Percentiles rank a stretch among this genome's conserved stretches.
phyloP scores from a whole-genome alignment of 2,888 invertebrate species.

The Drosophila atripex region DNA sequence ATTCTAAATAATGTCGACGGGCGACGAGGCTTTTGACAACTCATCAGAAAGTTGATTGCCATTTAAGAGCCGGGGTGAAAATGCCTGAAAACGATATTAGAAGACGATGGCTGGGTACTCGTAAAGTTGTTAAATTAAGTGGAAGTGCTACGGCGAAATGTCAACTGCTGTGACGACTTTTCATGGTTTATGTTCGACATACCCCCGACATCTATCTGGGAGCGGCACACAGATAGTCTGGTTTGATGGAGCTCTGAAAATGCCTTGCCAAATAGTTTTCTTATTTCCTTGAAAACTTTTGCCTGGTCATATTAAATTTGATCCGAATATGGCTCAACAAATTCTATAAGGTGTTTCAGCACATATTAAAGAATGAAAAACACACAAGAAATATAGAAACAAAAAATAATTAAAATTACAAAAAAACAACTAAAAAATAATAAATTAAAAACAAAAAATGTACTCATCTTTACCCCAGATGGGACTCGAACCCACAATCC shows the following conservation, averaged over 20 bases:
- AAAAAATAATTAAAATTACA: neutral
- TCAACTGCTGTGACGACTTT: conserved; percentile 42
- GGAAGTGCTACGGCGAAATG: conserved; percentile 52
- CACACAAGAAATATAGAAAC: neutral
- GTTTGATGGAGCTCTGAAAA: conserved; percentile 9
- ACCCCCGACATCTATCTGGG: conserved; percentile 17
- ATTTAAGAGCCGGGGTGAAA: conserved; percentile 61
- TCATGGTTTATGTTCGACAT: conserved; percentile 28
- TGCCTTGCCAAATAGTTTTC: conserved; percentile 1
- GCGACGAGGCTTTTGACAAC: conserved; percentile 66
- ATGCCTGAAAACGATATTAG: conserved; percentile 65
- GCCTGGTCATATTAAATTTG: neutral
- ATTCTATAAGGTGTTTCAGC: neutral
- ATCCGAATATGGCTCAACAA: neutral
- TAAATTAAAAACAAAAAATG: conserved; percentile 4
- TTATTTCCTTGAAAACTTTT: neutral
- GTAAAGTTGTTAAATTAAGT: conserved; percentile 54
- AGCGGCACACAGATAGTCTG: conserved; percentile 27
- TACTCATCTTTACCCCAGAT: conserved; percentile 37
- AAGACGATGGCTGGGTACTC: conserved; percentile 39
- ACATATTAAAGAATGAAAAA: neutral
- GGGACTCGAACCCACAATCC: conserved; percentile 52
- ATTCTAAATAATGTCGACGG: conserved; percentile 50
- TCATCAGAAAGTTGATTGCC: conserved; percentile 71
- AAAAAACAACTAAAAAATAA: conserved; percentile 9